Conservation (phyloP, 1,140 invertebrate species). For the Dendroctonus valens region DNA sequence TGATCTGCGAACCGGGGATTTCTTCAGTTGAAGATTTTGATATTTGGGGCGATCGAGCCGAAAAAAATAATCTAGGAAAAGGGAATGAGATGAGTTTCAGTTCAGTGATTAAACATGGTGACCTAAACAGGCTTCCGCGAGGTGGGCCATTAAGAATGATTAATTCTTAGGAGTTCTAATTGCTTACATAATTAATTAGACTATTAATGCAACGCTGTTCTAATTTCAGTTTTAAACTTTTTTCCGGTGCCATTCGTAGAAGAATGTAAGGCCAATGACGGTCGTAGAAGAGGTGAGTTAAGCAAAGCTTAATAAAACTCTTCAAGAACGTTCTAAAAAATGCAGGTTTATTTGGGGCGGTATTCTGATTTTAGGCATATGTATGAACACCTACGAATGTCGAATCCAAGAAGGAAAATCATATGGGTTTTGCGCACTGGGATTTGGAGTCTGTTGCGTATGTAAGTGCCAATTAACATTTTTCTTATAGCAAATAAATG, state of each 20-base stretch:
- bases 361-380: slow-evolving; percentile 57
- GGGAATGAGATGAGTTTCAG: too few relatives aligned
- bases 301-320: neutral
- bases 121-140: too few relatives aligned
- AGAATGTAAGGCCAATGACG: slow-evolving; percentile 70
- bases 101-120: too few relatives aligned
- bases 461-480: slow-evolving; percentile 65
- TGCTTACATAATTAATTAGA: neutral
- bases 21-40: too few relatives aligned
- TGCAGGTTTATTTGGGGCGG: neutral
- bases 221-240: slow-evolving; percentile 68
- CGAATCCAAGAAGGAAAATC: slow-evolving; percentile 71
- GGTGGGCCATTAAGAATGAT: too few relatives aligned
- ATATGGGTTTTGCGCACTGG: slow-evolving; percentile 75
- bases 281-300: slow-evolving; percentile 57
- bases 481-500: too few relatives aligned
- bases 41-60: too few relatives aligned
- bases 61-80: too few relatives aligned
- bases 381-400: slow-evolving; percentile 82
- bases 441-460: slow-evolving; percentile 85
- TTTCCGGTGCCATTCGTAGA: slow-evolving; percentile 76
- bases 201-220: too few relatives aligned
- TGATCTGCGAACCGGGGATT: too few relatives aligned
- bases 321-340: neutral
- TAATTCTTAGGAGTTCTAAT: too few relatives aligned